Evolutionary conservation across 2,888 invertebrate species (phyloP), one percentile per base, ranked within the genome.

Genomic region (Cephalotes varians): DNA sequence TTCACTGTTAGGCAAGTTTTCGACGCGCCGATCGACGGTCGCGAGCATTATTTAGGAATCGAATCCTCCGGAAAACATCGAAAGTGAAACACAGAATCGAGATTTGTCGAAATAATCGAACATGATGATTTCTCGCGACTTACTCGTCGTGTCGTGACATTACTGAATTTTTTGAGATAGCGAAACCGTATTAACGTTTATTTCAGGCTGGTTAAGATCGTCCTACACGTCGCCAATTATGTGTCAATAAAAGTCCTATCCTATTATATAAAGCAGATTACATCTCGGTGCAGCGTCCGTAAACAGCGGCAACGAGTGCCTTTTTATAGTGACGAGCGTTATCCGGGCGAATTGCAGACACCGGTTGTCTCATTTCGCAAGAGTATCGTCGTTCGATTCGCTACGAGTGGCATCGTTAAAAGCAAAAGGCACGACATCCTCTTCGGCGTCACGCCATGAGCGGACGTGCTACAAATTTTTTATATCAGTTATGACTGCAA

Each of bases 201-300:
- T 49, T 51, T 1, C 64, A 65, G 40, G n/a, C 25, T 28, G 40
- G 5, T 37, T 37, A 51, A n/a, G 25, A 51, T 28, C 34, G 18
- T 34, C 15, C 44, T 18, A 28, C n/a, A 47, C 12, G 12, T 62
- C 34, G 49, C 12, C 49, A 51, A 65, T 65, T n/a, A 51, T n/a
- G 28, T 51, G 18, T 9, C n/a, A 31, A 51, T 49, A 76, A 76
- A 54, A 76, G 37, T 54, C 15, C 28, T 37, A 67, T 28, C 28
- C 37, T 56, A 37, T 76, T 76, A 76, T 51, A 51, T 67, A 76
- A 76, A 76, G 51, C 25, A 65, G 76, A 76, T 76, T 76, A 76
- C 28, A 21, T 67, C 37, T 67, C n/a, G 3, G 1, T 40, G 28
- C 56, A 12, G 7, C 37, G 25, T n/a, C 49, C 25, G n/a, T 34